Base-by-base conservation (phyloP, 2,113 vertebrate genomes). In the Notarius quadriscutis region DNA sequence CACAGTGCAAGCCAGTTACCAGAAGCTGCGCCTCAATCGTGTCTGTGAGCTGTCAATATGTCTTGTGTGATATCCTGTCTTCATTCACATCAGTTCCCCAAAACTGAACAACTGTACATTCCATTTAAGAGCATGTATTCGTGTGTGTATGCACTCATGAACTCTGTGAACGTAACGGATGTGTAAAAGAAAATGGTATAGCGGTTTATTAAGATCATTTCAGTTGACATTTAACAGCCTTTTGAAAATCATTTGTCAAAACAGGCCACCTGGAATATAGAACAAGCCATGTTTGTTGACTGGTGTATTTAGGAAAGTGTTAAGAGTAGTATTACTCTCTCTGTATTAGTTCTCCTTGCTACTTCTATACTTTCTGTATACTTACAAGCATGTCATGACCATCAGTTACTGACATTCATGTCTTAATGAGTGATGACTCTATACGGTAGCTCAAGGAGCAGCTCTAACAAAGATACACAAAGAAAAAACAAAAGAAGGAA, bases 1-100 rank as follows among this genome's bases (percentile, higher is more conserved):
- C 84, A 80, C 84, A 71, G 81, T 84, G 84, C 90, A 90, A 85
- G 57, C 27, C 83, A 81, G 86, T 67, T 88, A 91, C 87, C 85
- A 90, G 83, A 87, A 88, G 72, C 77, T 88, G 74, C 22, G 85
- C 58, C 15, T 69, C 22, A 71, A 53, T 81, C 48, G 17, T 78
- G 78, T 82, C 77, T 84, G 60, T 55, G 57, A 72, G 27, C 84
- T 84, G 84, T 86, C 84, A 80, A 78, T 86, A 78, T 83, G n/a
- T 69, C 67, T 84, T 88, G 86, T 86, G 87, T 84, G 77, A 88
- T 90, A 90, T 88, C 87, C 87, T 90, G 89, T 90, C 77, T 88
- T 84, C 81, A 81, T 82, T 84, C 79, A 58, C 86, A 82, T 84
- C 72, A 86, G 79, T 88, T 90, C 86, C 84, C 72, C 80, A 87